Evolutionary conservation across 2,797 vertebrate genomes (phyloP), one percentile per base, ranked within the genome.

Genomic region (Falco concolor): DNA sequence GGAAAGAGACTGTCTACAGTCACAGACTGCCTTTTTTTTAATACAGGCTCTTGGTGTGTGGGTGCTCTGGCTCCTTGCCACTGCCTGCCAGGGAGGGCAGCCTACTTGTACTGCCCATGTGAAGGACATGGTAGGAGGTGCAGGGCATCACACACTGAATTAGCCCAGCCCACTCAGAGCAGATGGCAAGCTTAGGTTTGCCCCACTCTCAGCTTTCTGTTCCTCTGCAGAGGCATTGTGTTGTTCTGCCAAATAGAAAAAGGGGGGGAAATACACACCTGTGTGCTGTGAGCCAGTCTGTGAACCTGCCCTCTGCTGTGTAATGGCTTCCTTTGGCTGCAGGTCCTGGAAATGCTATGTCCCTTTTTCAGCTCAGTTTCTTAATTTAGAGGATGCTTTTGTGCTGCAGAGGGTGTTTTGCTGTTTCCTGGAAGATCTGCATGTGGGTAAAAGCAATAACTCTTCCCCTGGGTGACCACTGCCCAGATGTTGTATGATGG

Each of bases 41-140:
- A 27, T 11, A 32, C 4, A 27, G 45, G 59, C 63, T 93, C 21
- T 38, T 7, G 5, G 23, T 34, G 19, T 32, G 9, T 0, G 0
- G 60, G 34, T 30, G 32, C 1, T 1, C 69, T 70, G 61, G 52
- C 84, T 94, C 70, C 75, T 84, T 6, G 5, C 45, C 15, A 6
- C 1, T 4, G 68, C 70, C 53, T 23, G 6, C 64, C 13, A 2
- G 38, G 49, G 50, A 60, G 3, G 0, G 2, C 64, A 69, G 73
- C 19, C 64, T 52, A 14, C n/a, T 21, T 4, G 1, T 14, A 2
- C 40, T 44, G 56, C 47, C 45, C 2, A 0, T 0, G 1, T 5
- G 4, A 54, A 69, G 70, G 44, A 36, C 5, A 1, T 1, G 9
- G 59, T 76, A 49, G 69, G 86, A 75, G 65, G 81, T 2, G 1